These are phyloP conservation scores for Oxyura jamaicensis DNA, from an alignment of 2,113 vertebrate species.

Conservation along the genomic window DNA sequence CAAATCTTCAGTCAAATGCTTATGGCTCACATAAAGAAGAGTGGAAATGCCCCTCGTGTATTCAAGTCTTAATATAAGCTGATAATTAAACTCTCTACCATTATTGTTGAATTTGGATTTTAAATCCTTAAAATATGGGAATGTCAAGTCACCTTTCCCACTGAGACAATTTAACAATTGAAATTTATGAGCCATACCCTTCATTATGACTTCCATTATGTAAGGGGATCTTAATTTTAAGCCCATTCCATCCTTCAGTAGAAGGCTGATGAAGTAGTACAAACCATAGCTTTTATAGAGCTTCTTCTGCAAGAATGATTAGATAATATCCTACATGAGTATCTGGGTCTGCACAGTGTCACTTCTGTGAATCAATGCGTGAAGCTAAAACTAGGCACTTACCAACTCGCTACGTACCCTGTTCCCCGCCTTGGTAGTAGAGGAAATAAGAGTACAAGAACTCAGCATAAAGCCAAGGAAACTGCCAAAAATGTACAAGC, in stretches of 20 bases:
- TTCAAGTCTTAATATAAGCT: slow-evolving; percentile 57
- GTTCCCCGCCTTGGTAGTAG: background rate
- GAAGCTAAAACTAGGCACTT: background rate
- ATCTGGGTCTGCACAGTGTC: background rate
- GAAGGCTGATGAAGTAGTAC: background rate
- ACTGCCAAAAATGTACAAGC: background rate
- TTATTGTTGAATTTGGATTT: slow-evolving; percentile 47
- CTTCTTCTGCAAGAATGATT: background rate
- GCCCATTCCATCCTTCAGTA: slow-evolving; percentile 21
- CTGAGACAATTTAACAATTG: slow-evolving; percentile 65
- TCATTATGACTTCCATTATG: slow-evolving; percentile 51
- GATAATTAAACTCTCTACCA: slow-evolving; percentile 56
- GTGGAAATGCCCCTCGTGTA: slow-evolving; percentile 3
- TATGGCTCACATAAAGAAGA: slow-evolving; percentile 3
- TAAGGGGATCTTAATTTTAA: slow-evolving; percentile 65
- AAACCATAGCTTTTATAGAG: background rate
- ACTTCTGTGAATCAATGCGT: background rate
- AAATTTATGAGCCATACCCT: slow-evolving; percentile 67
- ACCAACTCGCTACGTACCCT: background rate
- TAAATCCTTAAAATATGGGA: slow-evolving; percentile 54
- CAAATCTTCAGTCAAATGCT: background rate
- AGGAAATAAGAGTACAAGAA: background rate
- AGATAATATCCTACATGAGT: background rate
- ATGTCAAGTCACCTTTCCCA: slow-evolving; percentile 51
- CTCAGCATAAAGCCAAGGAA: background rate